phyloP scores from a whole-genome alignment of 2,888 invertebrate species.

The Isotomurus palustris region DNA sequence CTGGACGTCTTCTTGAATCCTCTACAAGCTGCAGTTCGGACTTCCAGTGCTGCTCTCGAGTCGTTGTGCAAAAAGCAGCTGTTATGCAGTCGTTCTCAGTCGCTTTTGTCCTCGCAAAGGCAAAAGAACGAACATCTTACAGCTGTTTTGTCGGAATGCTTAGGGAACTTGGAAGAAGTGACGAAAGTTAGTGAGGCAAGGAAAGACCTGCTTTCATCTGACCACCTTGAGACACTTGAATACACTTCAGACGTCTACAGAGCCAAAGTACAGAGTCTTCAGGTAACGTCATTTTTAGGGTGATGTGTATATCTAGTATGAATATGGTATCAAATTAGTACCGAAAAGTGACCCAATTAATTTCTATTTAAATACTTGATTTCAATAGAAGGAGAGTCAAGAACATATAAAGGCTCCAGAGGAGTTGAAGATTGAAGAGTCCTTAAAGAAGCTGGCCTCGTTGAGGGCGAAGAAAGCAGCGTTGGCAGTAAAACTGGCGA shows the following conservation, averaged over 20 bases:
- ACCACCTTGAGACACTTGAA: conserved; percentile 4
- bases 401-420: background rate
- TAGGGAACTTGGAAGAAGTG: background rate
- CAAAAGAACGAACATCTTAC: too few species aligned
- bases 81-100: too few species aligned
- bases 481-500: background rate
- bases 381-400: background rate
- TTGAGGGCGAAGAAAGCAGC: conserved; percentile 5
- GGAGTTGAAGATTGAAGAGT: conserved; percentile 1
- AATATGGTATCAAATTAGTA: too few species aligned
- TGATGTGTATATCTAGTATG: too few species aligned
- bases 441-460: conserved; percentile 1
- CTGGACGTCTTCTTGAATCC: background rate
- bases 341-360: too few species aligned
- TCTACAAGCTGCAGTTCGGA: background rate
- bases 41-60: background rate
- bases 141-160: too few species aligned
- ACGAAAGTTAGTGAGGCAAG: background rate
- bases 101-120: too few species aligned
- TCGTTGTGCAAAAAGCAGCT: too few species aligned
- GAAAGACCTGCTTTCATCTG: conserved; percentile 4
- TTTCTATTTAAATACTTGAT: too few species aligned
- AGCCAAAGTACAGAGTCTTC: conserved; percentile 7
- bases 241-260: conserved; percentile 13
- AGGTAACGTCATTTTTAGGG: conserved; percentile 10